Evolutionary conservation across 2,113 vertebrate genomes (phyloP).

Genomic region (Pyxicephalus adspersus): DNA sequence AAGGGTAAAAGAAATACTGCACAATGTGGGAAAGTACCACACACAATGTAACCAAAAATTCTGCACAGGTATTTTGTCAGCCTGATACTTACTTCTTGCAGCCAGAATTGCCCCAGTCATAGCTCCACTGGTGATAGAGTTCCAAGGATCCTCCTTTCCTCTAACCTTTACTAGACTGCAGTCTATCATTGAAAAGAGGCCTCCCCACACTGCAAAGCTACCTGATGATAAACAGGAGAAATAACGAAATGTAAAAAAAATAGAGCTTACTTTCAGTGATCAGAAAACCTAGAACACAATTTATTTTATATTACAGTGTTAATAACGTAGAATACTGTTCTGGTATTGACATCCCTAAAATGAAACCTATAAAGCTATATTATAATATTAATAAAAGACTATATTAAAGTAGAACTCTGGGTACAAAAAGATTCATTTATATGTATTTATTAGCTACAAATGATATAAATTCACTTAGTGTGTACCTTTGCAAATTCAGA

Average conservation of each 20-base stretch:
- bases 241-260: background rate
- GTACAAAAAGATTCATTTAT: no score
- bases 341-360: no score
- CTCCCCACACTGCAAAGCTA: slow-evolving; percentile 89
- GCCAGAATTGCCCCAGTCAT: slow-evolving; percentile 86
- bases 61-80: background rate
- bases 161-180: slow-evolving; percentile 83
- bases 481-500: no score
- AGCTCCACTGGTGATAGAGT: slow-evolving; percentile 88
- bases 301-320: no score
- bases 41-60: background rate
- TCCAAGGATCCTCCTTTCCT: slow-evolving; percentile 90
- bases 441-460: no score
- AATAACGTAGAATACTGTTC: no score
- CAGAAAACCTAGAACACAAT: no score
- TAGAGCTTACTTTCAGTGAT: no score
- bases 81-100: slow-evolving; percentile 80
- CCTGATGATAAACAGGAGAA: slow-evolving; percentile 65
- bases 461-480: no score
- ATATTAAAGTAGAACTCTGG: no score
- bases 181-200: slow-evolving; percentile 89
- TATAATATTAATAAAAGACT: no score
- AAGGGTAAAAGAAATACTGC: background rate
- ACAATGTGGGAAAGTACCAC: background rate
- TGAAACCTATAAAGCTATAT: no score